Conservation (phyloP, 1,140 invertebrate genomes). For the Penaeus japonicus region DNA sequence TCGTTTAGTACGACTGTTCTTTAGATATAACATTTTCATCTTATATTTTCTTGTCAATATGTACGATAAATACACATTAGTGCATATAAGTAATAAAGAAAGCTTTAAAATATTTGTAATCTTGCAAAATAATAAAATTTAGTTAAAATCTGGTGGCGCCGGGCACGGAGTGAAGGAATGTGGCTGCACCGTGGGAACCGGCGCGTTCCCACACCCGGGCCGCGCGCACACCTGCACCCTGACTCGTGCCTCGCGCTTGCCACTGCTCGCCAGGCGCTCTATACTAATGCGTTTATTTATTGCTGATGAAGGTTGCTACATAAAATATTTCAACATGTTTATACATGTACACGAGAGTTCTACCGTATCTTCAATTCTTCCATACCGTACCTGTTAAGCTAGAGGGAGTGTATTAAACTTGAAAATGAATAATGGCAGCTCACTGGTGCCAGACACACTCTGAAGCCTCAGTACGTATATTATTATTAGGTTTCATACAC, state of each 20-base stretch:
- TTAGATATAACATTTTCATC: not conserved
- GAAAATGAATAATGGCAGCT: not conserved
- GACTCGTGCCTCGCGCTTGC: constrained; percentile 50
- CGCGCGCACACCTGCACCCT: constrained; percentile 51
- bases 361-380: too few relatives aligned
- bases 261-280: constrained; percentile 13
- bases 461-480: constrained; percentile 51
- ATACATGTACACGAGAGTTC: not conserved
- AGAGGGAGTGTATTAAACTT: not conserved
- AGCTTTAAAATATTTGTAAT: not conserved
- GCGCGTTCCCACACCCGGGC: constrained; percentile 50
- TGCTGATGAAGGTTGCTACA: not conserved
- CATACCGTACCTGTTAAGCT: not conserved
- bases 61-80: not conserved
- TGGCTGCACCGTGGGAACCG: constrained; percentile 52
- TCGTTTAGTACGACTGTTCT: not conserved
- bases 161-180: constrained; percentile 41
- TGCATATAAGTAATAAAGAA: too few relatives aligned
- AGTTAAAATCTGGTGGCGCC: not conserved
- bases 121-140: not conserved
- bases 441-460: constrained; percentile 36
- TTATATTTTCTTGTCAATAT: not conserved
- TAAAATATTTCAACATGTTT: too few relatives aligned
- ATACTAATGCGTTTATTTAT: not conserved
- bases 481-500: constrained; percentile 41